These are phyloP conservation scores for Bos taurus DNA, from an alignment of 2,113 vertebrate genomes.

Conservation along the genomic window DNA sequence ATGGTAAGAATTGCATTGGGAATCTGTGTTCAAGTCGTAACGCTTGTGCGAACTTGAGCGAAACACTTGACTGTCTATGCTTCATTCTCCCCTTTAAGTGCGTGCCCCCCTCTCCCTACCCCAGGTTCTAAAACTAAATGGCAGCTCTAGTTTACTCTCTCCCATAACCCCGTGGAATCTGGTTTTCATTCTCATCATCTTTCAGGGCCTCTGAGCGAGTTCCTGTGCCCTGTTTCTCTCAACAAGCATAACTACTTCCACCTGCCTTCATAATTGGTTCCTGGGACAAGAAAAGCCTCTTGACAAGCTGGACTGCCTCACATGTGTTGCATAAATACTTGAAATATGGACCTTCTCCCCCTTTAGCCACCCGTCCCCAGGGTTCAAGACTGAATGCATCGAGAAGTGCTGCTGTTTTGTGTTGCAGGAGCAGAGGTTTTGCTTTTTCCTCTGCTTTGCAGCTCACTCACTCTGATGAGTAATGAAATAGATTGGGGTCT, in stretches of 20 bases:
- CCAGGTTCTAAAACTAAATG: neutral
- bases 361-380: neutral
- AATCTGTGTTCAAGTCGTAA: neutral
- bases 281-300: neutral
- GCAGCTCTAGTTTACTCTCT: neutral
- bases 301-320: neutral
- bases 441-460: neutral
- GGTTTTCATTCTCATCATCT: slow-evolving; percentile 45
- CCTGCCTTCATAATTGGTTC: neutral
- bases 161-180: neutral
- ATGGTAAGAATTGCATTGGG: too few relatives aligned
- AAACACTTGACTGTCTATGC: neutral
- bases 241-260: slow-evolving; percentile 16
- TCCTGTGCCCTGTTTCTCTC: neutral
- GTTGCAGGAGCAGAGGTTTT: neutral
- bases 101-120: fast-evolving
- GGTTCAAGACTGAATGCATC: neutral
- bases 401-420: neutral
- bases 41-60: neutral
- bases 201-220: slow-evolving; percentile 10
- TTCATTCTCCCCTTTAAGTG: neutral
- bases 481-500: neutral
- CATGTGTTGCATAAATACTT: neutral
- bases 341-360: neutral
- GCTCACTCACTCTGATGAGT: neutral